Evolutionary conservation across 1,140 invertebrate genomes (phyloP).

Genomic region (Drusus annulatus): DNA sequence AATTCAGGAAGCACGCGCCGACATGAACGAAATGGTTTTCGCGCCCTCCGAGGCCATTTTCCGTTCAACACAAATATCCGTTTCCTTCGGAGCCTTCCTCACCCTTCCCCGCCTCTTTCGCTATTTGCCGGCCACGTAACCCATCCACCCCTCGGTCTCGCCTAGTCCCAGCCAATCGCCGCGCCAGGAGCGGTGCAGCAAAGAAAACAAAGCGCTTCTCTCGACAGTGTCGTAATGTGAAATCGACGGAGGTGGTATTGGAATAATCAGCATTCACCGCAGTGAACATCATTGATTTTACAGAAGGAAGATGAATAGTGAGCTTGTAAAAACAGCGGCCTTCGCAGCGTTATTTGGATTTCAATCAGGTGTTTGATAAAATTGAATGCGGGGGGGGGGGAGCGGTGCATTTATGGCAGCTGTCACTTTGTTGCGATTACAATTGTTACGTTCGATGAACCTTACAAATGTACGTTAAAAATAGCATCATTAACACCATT

Average conservation of each 20-base stretch:
- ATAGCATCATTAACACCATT: no score
- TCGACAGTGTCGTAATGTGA: slow-evolving; percentile 10
- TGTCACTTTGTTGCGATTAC: no score
- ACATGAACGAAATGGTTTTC: slow-evolving; percentile 48
- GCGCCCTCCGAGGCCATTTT: slow-evolving; percentile 52
- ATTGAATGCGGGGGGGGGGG: no score
- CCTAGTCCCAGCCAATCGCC: not conserved
- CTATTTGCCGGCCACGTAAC: slow-evolving; percentile 22
- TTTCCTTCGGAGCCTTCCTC: slow-evolving; percentile 34
- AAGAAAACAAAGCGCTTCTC: slow-evolving; percentile 18
- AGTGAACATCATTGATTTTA: slow-evolving; percentile 15
- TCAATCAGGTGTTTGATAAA: no score
- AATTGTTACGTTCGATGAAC: no score
- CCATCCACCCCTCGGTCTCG: not conserved
- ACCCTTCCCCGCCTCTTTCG: not conserved
- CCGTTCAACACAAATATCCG: slow-evolving; percentile 54
- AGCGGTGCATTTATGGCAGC: no score
- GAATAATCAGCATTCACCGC: slow-evolving; percentile 21
- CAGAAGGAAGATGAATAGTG: not conserved
- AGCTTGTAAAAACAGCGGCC: no score
- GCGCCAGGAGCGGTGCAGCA: not conserved
- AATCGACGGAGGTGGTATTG: not conserved
- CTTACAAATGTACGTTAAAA: no score
- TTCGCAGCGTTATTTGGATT: no score
- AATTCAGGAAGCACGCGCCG: slow-evolving; percentile 53